A percentile compares a stretch with the other conserved stretches of the same genome.
Evolutionary conservation across 2,888 invertebrate species (phyloP).

Genomic region (Andrena bucephala): DNA sequence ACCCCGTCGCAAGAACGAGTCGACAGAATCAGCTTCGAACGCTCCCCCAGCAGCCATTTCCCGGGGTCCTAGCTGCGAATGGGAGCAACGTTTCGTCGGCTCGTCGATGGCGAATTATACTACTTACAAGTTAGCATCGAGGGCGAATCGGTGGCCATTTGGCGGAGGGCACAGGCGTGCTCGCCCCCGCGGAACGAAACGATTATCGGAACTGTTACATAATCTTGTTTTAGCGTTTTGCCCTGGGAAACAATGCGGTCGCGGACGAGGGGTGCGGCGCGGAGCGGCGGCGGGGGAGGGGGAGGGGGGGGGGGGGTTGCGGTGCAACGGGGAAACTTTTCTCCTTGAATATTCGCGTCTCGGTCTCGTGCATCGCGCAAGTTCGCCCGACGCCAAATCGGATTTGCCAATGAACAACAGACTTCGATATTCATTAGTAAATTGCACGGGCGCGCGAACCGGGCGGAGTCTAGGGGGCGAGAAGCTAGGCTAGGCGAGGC

Average conservation of each 20-base stretch:
- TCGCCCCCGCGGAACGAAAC: neutral
- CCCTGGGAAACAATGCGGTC: constrained; percentile 46
- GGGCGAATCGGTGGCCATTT: neutral
- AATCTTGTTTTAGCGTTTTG: constrained; percentile 38
- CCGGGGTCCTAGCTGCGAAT: neutral
- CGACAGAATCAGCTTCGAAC: neutral
- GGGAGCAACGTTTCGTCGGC: neutral
- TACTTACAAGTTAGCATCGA: neutral
- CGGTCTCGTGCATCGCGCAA: constrained; percentile 25
- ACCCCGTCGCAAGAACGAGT: neutral
- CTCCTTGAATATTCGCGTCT: constrained; percentile 54
- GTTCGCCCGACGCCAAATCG: constrained; percentile 38
- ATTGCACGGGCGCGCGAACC: constrained; percentile 69
- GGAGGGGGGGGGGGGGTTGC: constrained; percentile 18
- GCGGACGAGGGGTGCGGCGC: neutral
- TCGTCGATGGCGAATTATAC: constrained; percentile 15
- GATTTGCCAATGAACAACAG: constrained; percentile 65
- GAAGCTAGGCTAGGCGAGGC: constrained; percentile 39
- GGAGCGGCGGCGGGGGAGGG: neutral
- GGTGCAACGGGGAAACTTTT: constrained; percentile 57
- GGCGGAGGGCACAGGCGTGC: neutral
- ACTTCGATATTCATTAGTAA: constrained; percentile 79
- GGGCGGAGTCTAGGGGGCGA: constrained; percentile 3
- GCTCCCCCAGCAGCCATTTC: neutral
- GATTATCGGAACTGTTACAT: constrained; percentile 36